Percentiles rank a stretch among this genome's conserved stretches.
These are phyloP conservation scores for Cosmia trapezina DNA, from an alignment of 2,888 invertebrate species.

Conservation along the genomic window DNA sequence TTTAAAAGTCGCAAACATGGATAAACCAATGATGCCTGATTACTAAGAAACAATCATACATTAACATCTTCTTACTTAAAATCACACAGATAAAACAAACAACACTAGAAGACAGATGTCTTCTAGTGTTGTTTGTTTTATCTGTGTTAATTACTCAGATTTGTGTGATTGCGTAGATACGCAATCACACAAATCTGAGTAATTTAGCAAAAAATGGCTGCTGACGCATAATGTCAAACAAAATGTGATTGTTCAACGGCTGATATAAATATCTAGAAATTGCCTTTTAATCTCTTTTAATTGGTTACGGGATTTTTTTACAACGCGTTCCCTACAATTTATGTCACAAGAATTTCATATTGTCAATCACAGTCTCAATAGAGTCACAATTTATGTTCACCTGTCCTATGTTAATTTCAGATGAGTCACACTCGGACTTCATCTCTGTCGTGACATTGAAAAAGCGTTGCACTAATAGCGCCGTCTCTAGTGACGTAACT, in stretches of 20 bases:
- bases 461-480: neutral
- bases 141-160: no score
- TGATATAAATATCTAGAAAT: neutral
- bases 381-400: neutral
- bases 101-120: conserved; percentile 27
- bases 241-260: neutral
- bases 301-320: neutral
- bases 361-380: neutral
- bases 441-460: neutral
- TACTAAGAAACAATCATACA: conserved; percentile 56
- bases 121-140: no score
- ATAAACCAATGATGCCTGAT: conserved; percentile 17
- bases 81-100: conserved; percentile 55
- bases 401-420: neutral
- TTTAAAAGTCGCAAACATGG: conserved; percentile 9
- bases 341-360: neutral
- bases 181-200: conserved; percentile 17
- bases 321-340: neutral
- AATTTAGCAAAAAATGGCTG: conserved; percentile 29
- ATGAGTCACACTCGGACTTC: neutral
- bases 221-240: conserved; percentile 43
- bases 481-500: neutral
- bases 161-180: no score
- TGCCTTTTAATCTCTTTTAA: neutral
- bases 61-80: conserved; percentile 51